phyloP scores from a whole-genome alignment of 2,888 invertebrate species.

The Diarsia rubi region DNA sequence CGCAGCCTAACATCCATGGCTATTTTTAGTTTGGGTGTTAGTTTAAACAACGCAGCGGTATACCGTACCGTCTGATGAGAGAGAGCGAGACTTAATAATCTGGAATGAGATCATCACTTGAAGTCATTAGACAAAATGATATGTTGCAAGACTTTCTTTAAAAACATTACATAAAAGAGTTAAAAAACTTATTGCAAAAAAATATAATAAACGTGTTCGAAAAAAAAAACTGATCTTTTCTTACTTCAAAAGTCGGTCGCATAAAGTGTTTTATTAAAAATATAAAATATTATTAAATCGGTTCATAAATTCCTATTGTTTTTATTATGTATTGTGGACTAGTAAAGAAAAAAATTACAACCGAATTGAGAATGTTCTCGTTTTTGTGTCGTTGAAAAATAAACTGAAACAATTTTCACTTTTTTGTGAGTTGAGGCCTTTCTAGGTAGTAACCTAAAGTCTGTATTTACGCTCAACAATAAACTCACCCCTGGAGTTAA shows the following conservation, averaged over 20 bases:
- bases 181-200: no score
- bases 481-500: not conserved
- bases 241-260: not conserved
- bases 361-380: no score
- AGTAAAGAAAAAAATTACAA: no score
- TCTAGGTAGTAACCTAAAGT: not conserved
- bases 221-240: no score
- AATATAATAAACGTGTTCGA: no score
- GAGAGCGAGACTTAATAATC: not conserved
- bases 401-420: not conserved
- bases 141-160: not conserved
- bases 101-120: not conserved
- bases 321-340: no score
- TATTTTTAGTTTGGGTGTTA: conserved; percentile 7
- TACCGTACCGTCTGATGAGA: not conserved
- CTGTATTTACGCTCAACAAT: not conserved
- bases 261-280: no score
- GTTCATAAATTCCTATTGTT: no score
- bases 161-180: no score
- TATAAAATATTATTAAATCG: no score
- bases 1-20: not conserved
- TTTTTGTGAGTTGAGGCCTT: not conserved
- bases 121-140: not conserved
- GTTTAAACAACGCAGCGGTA: conserved; percentile 3
- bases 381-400: no score